These are phyloP conservation scores for Rhamphomyia laevipes DNA, from an alignment of 2,888 invertebrate species.

Conservation along the genomic window DNA sequence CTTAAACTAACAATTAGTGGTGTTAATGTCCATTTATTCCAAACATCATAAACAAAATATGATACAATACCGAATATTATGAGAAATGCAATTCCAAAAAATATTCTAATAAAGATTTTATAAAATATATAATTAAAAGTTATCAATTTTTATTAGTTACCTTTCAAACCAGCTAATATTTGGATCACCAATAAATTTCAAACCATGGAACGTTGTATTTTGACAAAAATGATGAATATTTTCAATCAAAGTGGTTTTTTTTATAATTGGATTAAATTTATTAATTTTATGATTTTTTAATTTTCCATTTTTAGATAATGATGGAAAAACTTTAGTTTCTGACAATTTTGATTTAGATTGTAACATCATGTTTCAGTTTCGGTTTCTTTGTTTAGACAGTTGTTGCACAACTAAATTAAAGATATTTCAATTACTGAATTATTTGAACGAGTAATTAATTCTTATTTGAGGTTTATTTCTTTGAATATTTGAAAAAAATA, in stretches of 20 bases:
- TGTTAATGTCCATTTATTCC: conserved; percentile 55
- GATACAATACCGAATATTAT: conserved; percentile 51
- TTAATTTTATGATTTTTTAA: too few relatives aligned
- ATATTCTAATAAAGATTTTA: conserved; percentile 39
- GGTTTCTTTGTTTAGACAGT: too few relatives aligned
- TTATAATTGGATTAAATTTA: neutral
- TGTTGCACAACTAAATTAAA: too few relatives aligned
- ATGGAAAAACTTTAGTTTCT: too few relatives aligned
- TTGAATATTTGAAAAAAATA: too few relatives aligned
- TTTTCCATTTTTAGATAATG: too few relatives aligned
- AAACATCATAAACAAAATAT: conserved; percentile 61
- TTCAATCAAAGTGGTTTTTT: conserved; percentile 9
- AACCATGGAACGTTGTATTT: conserved; percentile 55
- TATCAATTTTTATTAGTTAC: neutral
- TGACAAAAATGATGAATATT: conserved; percentile 34
- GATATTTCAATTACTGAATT: too few relatives aligned
- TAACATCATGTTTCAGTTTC: too few relatives aligned
- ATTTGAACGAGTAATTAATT: too few relatives aligned
- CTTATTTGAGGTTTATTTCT: too few relatives aligned
- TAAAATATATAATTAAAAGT: neutral
- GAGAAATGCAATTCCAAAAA: conserved; percentile 58
- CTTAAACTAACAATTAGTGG: conserved; percentile 70
- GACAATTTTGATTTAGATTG: too few relatives aligned
- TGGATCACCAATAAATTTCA: conserved; percentile 51
- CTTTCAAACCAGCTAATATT: conserved; percentile 7